A percentile compares a stretch with the other conserved stretches of the same genome.
Conservation (phyloP, 2,888 invertebrate genomes). For the Drosophila robusta region DNA sequence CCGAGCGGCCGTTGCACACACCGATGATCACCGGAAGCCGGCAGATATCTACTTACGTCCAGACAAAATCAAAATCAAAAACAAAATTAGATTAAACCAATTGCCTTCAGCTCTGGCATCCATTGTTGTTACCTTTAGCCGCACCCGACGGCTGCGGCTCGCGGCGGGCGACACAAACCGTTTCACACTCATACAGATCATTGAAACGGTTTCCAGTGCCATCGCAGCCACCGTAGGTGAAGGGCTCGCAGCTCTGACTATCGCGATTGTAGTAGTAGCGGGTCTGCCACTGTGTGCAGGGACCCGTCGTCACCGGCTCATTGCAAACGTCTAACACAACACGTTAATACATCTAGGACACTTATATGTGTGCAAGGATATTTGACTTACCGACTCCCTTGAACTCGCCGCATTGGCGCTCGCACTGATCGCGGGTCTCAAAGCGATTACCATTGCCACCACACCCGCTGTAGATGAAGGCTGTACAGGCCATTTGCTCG, state of each 20-base stretch:
- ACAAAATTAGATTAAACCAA: slow-evolving; percentile 28
- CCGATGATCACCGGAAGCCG: slow-evolving; percentile 88
- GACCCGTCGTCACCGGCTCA: slow-evolving; percentile 88
- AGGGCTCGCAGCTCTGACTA: slow-evolving; percentile 88
- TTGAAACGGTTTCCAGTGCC: slow-evolving; percentile 95
- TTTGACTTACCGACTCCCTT: slow-evolving; percentile 88
- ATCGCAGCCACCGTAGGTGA: slow-evolving; percentile 92
- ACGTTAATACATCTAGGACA: slow-evolving; percentile 46
- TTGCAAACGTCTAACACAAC: slow-evolving; percentile 89
- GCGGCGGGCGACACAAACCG: slow-evolving; percentile 88
- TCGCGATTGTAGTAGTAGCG: slow-evolving; percentile 89
- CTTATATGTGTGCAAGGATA: neutral
- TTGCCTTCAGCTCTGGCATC: slow-evolving; percentile 1
- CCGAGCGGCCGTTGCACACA: slow-evolving; percentile 85
- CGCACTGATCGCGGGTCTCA: slow-evolving; percentile 90
- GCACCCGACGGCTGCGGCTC: slow-evolving; percentile 84
- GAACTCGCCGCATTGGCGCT: slow-evolving; percentile 91
- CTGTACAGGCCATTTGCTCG: slow-evolving; percentile 86
- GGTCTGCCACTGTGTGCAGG: slow-evolving; percentile 88
- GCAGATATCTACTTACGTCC: slow-evolving; percentile 87
- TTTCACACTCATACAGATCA: slow-evolving; percentile 90
- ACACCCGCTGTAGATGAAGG: slow-evolving; percentile 90
- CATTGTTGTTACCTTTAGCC: slow-evolving; percentile 81
- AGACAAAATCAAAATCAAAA: slow-evolving; percentile 41
- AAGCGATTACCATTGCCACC: slow-evolving; percentile 91